Conservation (phyloP, 2,888 invertebrate species). For the Melanchra persicariae region DNA sequence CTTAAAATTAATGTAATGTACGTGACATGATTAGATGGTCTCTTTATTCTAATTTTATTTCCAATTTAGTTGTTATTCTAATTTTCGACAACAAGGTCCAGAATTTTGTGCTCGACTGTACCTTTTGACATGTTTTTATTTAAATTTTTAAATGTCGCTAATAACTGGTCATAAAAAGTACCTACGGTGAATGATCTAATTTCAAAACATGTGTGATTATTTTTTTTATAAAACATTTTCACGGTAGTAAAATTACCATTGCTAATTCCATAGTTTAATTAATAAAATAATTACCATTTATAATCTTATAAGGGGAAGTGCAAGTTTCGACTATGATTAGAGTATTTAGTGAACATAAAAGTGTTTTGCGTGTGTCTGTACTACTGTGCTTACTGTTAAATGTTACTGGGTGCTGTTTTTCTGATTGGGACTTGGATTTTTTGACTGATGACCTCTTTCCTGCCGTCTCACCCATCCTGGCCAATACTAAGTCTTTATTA, state of each 20-base stretch:
- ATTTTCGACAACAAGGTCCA: conserved; percentile 22
- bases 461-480: conserved; percentile 79
- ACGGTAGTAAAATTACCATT: conserved; percentile 18
- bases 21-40: conserved; percentile 80
- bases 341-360: conserved; percentile 65
- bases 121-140: not conserved
- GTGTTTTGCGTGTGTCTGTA: conserved; percentile 68
- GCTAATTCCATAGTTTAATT: conserved; percentile 45
- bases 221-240: conserved; percentile 13
- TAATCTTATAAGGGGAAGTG: too few species aligned
- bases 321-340: conserved; percentile 67
- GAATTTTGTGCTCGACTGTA: conserved; percentile 21
- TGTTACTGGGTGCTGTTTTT: conserved; percentile 77
- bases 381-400: conserved; percentile 70
- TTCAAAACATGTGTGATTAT: conserved; percentile 21
- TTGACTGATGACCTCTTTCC: conserved; percentile 79
- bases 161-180: conserved; percentile 1
- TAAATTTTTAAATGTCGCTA: not conserved
- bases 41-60: conserved; percentile 19
- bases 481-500: conserved; percentile 74
- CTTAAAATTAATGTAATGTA: conserved; percentile 66
- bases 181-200: conserved; percentile 12
- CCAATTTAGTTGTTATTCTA: conserved; percentile 30
- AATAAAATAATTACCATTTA: too few species aligned
- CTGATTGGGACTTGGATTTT: conserved; percentile 83